Base-by-base conservation (phyloP, 2,797 vertebrate genomes). In the Pseudopleuronectes americanus region DNA sequence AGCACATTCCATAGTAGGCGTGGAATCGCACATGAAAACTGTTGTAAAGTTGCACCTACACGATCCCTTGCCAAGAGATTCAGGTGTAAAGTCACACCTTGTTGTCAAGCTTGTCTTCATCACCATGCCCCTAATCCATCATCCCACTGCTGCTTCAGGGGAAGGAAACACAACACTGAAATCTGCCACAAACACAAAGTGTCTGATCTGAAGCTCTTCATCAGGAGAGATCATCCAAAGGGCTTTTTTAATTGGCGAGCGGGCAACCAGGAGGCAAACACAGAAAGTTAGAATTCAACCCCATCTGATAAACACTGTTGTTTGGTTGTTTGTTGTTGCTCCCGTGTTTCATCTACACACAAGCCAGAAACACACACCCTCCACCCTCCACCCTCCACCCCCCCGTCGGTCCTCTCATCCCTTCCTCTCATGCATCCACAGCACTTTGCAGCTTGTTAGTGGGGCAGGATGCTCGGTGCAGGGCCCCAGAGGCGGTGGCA, bases 401-500 rank as follows among this genome's bases (percentile, higher is more conserved):
- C 66, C 65, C 72, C 63, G 47, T 60, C 58, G 45, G 55, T 74
- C 70, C 38, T 28, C 57, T 55, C 17, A 22, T 65, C 64, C 64
- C 74, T 62, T 83, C 76, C 49, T 45, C 65, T 56, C 43, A 45
- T 82, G 83, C 77, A 84, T 84, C 81, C 74, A 67, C 76, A 89
- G 86, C 85, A 88, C 90, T 93, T 91, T 90, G 80, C 89, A 89
- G 92, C 92, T 93, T 93, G 92, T 94, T 93, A 93, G 90, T 88
- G 78, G 80, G 83, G 78, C 87, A 84, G 86, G 84, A 87, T 79
- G 88, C 83, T 85, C 80, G 87, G 81, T 90, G 85, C 81, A 77
- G 69, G 57, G 83, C 86, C 88, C 90, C 84, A 79, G 89, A 87
- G 92, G 90, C 85, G 23, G 80, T 33, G 86, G 90, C 87, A 89